Base-by-base conservation (phyloP, 2,113 vertebrate genomes). In the Syrmaticus mikado region DNA sequence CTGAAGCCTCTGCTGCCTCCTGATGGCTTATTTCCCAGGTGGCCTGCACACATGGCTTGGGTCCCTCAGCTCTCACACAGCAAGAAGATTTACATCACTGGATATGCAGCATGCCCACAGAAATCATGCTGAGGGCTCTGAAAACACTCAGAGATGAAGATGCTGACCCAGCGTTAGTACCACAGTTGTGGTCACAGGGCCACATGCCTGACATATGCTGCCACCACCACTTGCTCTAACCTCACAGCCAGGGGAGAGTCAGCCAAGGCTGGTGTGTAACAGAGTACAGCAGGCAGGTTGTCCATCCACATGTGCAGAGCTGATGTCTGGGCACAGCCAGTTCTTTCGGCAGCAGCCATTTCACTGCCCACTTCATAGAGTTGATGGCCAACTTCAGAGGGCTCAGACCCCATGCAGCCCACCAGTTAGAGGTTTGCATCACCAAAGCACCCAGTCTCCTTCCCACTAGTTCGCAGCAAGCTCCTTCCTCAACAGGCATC, bases 261-360 rank as follows among this genome's bases (percentile, higher is more conserved):
- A 0, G 57, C 20, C 68, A 38, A 57, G 75, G 75, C 65, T 0
- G 0, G 19, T 1, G 19, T 38, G 10, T 3, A n/a, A 58, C 13
- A 15, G 10, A 27, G 8, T 15, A 53, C 27, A 32, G 30, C 55
- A 57, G 55, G 58, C 41, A 1, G 1, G 16, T 4, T 10, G 68
- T 13, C 22, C 16, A n/a, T 27, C 8, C 1, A 8, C 4, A 22
- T 45, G 78, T 61, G 61, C 0, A 0, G 71, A 82, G 61, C 53
- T 72, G 57, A 80, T 13, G 10, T 1, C 50, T 2, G 0, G 43
- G 72, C 55, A 76, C 30, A 74, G 55, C 27, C n/a, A 55, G 22
- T 0, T 10, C 21, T 2, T 57, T 82, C 41, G 20, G 38, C 7
- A 78, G 70, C 65, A 85, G 78, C 17, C 17, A 13, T 9, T 1